Conservation (phyloP, 2,797 vertebrate species). For the Phrynocephalus guinanensis region DNA sequence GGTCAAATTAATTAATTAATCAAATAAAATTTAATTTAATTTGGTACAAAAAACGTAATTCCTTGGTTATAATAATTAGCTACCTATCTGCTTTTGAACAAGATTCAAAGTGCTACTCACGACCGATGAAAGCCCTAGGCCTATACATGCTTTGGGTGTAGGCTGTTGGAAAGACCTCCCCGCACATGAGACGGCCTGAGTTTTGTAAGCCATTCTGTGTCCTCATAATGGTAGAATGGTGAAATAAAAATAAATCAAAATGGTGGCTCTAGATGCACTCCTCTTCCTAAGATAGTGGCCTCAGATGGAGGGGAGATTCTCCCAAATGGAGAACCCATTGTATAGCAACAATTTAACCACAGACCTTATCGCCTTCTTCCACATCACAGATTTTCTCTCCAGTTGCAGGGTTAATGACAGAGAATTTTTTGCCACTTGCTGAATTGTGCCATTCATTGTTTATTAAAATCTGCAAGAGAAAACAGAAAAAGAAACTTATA, state of each 20-base stretch:
- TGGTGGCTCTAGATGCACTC: background rate
- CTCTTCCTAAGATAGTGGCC: background rate
- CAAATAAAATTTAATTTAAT: background rate
- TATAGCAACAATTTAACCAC: background rate
- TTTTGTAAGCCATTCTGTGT: no score
- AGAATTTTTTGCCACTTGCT: conserved; percentile 84
- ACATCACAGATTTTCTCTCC: conserved; percentile 88
- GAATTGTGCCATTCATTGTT: conserved; percentile 89
- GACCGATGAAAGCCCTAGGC: no score
- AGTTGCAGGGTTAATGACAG: conserved; percentile 84
- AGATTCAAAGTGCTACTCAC: no score
- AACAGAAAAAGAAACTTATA: background rate
- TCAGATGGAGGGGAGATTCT: background rate
- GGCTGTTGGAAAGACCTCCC: no score
- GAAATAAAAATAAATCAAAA: background rate
- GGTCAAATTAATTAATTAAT: background rate
- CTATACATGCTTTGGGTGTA: no score
- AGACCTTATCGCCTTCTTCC: conserved; percentile 87
- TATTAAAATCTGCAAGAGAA: conserved; percentile 85
- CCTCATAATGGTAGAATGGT: background rate
- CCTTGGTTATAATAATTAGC: background rate
- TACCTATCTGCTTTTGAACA: no score
- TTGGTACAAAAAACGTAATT: background rate
- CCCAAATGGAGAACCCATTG: background rate
- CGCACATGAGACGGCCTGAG: no score